Percentiles rank a stretch among this genome's conserved stretches.
These are phyloP conservation scores for Phymanthus crucifer DNA, from an alignment of 92 coral and sea anemone species.

Conservation along the genomic window DNA sequence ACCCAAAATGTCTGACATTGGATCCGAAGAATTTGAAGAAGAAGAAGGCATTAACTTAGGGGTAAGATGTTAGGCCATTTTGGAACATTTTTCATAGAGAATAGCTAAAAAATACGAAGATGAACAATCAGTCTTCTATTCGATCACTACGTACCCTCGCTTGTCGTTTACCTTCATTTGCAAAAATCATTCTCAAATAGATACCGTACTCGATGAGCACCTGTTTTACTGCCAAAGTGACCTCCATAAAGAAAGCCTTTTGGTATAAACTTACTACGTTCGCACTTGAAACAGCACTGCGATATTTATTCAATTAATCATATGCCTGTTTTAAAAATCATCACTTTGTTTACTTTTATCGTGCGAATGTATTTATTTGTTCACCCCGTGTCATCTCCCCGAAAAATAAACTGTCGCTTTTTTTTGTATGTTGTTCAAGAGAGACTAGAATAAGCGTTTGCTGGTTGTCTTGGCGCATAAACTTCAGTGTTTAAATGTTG, in stretches of 20 bases:
- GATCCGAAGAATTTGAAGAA: constrained; percentile 95
- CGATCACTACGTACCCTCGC: not conserved
- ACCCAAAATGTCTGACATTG: constrained; percentile 98
- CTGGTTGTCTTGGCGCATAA: too few species aligned
- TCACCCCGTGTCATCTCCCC: not conserved
- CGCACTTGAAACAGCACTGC: not conserved
- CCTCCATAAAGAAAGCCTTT: not conserved
- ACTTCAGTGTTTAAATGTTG: too few species aligned
- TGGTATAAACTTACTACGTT: not conserved
- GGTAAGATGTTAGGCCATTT: constrained; percentile 55
- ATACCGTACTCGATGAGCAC: not conserved
- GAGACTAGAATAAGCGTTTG: too few species aligned
- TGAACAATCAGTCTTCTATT: not conserved
- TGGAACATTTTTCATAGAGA: not conserved
- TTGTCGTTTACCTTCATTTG: not conserved
- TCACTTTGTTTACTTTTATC: not conserved
- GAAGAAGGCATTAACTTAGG: constrained; percentile 94
- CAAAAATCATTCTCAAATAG: not conserved
- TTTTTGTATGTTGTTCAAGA: too few species aligned
- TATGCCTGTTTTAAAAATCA: not conserved
- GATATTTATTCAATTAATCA: constrained; percentile 2
- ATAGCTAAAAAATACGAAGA: not conserved
- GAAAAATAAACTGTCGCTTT: not conserved
- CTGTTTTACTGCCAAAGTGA: not conserved
- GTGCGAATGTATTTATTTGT: not conserved